Evolutionary conservation across 2,888 invertebrate genomes (phyloP), one percentile per base, ranked within the genome.

Genomic region (Tenthredo amoena): DNA sequence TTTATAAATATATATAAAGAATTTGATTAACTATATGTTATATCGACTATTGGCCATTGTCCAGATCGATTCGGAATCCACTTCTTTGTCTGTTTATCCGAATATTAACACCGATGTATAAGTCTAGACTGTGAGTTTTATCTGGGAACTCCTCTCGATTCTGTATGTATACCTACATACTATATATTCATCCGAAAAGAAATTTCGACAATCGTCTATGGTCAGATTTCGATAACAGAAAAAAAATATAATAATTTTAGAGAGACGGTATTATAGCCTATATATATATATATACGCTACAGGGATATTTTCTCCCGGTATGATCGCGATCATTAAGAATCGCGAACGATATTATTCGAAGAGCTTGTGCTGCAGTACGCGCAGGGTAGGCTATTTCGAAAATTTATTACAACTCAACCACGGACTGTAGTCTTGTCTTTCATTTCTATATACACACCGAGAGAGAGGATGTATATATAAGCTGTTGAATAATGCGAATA

Each of bases 401-500:
- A 74, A 74, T 74, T 74, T 43, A 74, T 74, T 74, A 74, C 43
- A 43, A 43, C 74, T 43, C 74, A 26, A 31, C 55, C n/a, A n/a
- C 55, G 12, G 12, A 74, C 47, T 74, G 74, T 74, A 47, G 55
- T 55, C 43, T 47, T 74, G 40, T 26, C 26, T 26, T 62, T 21
- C 2, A 62, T 62, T 21, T 21, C 34, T 34, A 26, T 34, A 34
- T 55, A n/a, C 55, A 18, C n/a, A 55, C 1, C 55, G 7, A 50
- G 50, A 50, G 71, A 26, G 43, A 43, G n/a, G 43, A 43, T 74
- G 21, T 40, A 43, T 37, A 31, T 37, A 34, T 74, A 72, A 72
- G 47, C 74, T 74, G 74, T 74, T 74, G 74, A 74, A 74, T 74
- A 74, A 74, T 74, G 74, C 74, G 74, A 74, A 43, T n/a, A 21